These are phyloP conservation scores for Ictidomys tridecemlineatus DNA, from an alignment of 2,113 vertebrate species.

Conservation along the genomic window DNA sequence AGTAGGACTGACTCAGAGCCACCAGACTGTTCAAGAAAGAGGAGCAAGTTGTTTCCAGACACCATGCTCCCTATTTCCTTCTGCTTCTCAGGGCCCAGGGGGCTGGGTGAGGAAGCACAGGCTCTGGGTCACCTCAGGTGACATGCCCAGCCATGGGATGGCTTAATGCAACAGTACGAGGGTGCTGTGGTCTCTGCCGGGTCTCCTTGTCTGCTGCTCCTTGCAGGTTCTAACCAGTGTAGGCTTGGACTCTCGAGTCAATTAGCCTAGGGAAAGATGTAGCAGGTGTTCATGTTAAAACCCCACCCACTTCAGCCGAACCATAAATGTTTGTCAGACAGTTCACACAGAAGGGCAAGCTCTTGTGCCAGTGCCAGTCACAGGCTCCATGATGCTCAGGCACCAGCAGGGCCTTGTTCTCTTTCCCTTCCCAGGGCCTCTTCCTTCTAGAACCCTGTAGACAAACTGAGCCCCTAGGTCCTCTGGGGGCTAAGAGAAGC, in stretches of 20 bases:
- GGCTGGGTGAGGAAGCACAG: background rate
- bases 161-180: rapidly evolving
- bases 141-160: no score
- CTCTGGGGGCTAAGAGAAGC: background rate
- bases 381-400: background rate
- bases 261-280: background rate
- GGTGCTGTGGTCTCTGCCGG: background rate
- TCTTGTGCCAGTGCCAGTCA: background rate
- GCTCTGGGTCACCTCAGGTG: background rate
- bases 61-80: background rate
- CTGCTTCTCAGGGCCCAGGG: background rate
- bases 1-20: background rate
- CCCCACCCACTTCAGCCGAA: background rate
- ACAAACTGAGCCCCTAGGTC: background rate
- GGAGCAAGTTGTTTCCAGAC: background rate
- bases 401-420: background rate
- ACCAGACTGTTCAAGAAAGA: background rate
- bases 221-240: background rate
- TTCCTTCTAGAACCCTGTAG: background rate
- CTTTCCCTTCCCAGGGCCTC: background rate
- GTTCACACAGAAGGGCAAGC: background rate
- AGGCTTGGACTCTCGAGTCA: background rate
- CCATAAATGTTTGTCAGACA: background rate
- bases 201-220: background rate
- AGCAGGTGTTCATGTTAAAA: constrained; percentile 1